These are phyloP conservation scores for Meteorus sp. DNA, from an alignment of 1,140 invertebrate genomes.

Conservation along the genomic window DNA sequence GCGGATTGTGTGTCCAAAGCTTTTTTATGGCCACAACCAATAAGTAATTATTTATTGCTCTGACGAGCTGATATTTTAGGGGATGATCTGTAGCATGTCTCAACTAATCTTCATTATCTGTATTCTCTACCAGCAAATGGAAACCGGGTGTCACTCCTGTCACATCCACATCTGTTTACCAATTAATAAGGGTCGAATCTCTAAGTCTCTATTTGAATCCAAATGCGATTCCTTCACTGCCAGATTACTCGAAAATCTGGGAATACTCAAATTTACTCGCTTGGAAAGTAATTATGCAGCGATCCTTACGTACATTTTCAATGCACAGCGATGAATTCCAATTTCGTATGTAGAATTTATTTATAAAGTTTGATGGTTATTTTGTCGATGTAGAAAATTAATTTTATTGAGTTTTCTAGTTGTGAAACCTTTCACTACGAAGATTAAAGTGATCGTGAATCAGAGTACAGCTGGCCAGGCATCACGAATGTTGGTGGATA, in stretches of 20 bases:
- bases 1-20: conserved; percentile 78
- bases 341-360: conserved; percentile 67
- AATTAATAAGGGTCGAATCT: conserved; percentile 77
- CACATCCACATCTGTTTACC: conserved; percentile 70
- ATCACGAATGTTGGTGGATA: conserved; percentile 73
- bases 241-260: conserved; percentile 58
- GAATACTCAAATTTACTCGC: conserved; percentile 63
- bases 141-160: conserved; percentile 70
- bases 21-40: conserved; percentile 81
- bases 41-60: conserved; percentile 62
- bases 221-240: conserved; percentile 57
- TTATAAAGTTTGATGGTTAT: too few relatives aligned
- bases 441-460: conserved; percentile 80
- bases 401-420: conserved; percentile 64
- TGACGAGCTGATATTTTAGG: neutral
- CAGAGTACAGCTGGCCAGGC: conserved; percentile 71
- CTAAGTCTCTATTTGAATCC: conserved; percentile 80
- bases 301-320: conserved; percentile 74
- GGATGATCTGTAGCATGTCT: too few relatives aligned
- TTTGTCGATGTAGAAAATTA: too few relatives aligned
- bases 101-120: too few relatives aligned
- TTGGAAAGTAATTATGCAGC: conserved; percentile 72
- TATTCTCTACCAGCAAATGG: conserved; percentile 70
- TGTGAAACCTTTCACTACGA: conserved; percentile 73
- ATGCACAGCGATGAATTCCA: conserved; percentile 75